Evolutionary conservation across 2,888 invertebrate genomes (phyloP).

Genomic region (Spilarctia lutea): DNA sequence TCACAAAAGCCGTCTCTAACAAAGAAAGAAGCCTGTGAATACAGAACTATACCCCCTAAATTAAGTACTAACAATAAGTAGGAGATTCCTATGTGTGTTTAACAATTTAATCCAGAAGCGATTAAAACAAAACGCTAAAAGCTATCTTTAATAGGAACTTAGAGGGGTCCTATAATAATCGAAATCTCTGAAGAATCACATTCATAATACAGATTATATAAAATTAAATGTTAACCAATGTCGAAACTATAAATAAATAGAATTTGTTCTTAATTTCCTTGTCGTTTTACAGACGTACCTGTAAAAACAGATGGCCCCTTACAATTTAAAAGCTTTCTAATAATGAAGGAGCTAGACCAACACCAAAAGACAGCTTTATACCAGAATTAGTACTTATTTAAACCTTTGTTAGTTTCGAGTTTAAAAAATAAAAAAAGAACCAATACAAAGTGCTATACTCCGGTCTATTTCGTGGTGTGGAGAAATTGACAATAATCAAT

Average conservation of each 20-base stretch:
- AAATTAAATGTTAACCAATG: constrained; percentile 43
- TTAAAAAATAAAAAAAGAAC: constrained; percentile 20
- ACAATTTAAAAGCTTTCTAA: constrained; percentile 50
- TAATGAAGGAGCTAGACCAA: constrained; percentile 43
- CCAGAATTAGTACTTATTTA: constrained; percentile 46
- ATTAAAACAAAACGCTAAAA: constrained; percentile 31
- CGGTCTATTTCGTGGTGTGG: constrained; percentile 34
- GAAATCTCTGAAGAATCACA: constrained; percentile 71
- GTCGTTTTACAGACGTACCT: constrained; percentile 80
- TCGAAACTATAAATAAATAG: constrained; percentile 62
- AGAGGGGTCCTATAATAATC: constrained; percentile 65
- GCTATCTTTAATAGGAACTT: constrained; percentile 70
- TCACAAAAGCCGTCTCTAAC: constrained; percentile 68
- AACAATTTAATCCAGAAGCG: constrained; percentile 48
- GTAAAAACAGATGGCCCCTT: constrained; percentile 73
- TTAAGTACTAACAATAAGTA: constrained; percentile 84
- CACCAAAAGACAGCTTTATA: constrained; percentile 45
- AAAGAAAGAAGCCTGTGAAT: constrained; percentile 72
- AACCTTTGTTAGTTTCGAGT: constrained; percentile 65
- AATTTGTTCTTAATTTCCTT: constrained; percentile 73
- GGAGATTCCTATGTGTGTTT: constrained; percentile 73
- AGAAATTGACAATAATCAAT: constrained; percentile 51
- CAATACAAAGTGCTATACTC: constrained; percentile 56
- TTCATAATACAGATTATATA: constrained; percentile 62
- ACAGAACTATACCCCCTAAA: constrained; percentile 70